Conservation (phyloP, 2,888 invertebrate genomes). For the Hermodice carunculata region DNA sequence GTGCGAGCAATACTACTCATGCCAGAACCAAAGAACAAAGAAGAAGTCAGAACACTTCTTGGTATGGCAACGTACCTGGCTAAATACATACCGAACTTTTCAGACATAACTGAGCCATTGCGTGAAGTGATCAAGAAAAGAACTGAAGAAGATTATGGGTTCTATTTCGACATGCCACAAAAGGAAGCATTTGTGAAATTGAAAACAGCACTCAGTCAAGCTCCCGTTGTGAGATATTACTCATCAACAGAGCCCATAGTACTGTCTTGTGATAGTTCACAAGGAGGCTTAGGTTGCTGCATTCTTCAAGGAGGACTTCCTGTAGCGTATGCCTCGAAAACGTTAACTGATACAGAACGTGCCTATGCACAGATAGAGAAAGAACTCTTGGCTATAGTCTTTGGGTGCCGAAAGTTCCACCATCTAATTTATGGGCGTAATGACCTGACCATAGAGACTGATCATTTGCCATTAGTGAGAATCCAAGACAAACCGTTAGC, state of each 20-base stretch:
- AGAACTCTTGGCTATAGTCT: background rate
- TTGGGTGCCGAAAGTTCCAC: background rate
- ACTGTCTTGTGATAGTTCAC: background rate
- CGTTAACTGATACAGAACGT: background rate
- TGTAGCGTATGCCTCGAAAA: background rate
- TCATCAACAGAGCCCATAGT: background rate
- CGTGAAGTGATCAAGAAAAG: background rate
- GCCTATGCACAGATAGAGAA: background rate
- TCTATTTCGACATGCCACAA: background rate
- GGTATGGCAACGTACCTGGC: background rate
- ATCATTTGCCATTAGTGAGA: slow-evolving; percentile 1
- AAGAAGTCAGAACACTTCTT: slow-evolving; percentile 8
- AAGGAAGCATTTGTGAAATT: background rate
- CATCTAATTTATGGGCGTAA: background rate
- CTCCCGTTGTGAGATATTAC: background rate
- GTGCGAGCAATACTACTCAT: slow-evolving; percentile 1
- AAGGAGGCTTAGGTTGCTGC: background rate
- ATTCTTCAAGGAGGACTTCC: background rate
- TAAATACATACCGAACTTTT: background rate
- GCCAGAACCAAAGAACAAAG: slow-evolving; percentile 12
- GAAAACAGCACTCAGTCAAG: background rate
- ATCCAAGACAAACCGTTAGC: background rate
- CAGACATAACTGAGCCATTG: background rate
- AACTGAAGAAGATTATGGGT: background rate
- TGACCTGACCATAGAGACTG: background rate